Conservation (phyloP, 92 coral and sea anemone genomes). For the Actinostola sp. region DNA sequence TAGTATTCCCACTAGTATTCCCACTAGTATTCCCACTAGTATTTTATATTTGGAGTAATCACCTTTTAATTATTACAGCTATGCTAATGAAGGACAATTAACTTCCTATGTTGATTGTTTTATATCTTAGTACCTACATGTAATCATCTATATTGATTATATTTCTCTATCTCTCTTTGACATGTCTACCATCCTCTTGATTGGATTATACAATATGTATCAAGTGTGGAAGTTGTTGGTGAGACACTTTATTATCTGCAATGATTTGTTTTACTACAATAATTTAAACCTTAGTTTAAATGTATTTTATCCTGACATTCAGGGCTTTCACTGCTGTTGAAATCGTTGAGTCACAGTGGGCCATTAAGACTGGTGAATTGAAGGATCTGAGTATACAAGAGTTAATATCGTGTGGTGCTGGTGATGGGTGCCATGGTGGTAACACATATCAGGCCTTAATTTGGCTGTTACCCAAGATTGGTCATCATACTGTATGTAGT, state of each 20-base stretch:
- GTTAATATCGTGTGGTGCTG: slow-evolving; percentile 80
- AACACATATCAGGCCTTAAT: slow-evolving; percentile 58
- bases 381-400: slow-evolving; percentile 92
- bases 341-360: slow-evolving; percentile 92
- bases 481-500: slow-evolving; percentile 2
- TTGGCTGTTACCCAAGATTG: slow-evolving; percentile 66
- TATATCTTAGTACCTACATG: no score
- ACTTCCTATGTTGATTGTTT: no score
- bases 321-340: slow-evolving; percentile 97
- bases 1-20: no score
- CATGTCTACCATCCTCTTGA: not conserved
- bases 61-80: no score
- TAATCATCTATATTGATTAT: no score
- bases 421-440: slow-evolving; percentile 84
- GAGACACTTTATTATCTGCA: slow-evolving; percentile 16
- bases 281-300: no score
- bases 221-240: slow-evolving; percentile 98
- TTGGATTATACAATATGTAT: not conserved
- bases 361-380: slow-evolving; percentile 57
- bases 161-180: not conserved
- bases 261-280: not conserved
- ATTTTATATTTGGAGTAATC: no score
- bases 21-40: no score
- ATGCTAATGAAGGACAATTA: no score
- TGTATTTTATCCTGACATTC: not conserved